Conservation (phyloP, 2,797 vertebrate genomes). For the Lagocephalus sceleratus region DNA sequence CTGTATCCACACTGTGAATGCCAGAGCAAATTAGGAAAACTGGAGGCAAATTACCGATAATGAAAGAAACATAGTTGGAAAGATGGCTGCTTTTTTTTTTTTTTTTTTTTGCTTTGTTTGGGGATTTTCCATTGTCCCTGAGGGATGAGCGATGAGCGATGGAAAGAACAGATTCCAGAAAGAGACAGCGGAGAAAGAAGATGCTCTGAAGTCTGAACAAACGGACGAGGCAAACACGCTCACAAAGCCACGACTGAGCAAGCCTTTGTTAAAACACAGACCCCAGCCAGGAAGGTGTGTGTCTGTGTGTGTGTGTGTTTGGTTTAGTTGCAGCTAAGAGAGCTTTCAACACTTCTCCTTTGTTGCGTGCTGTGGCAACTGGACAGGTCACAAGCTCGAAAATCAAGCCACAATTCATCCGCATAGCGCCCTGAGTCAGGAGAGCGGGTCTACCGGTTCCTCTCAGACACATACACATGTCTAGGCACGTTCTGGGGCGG, state of each 20-base stretch:
- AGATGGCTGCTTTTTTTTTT: too few relatives aligned
- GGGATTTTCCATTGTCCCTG: slow-evolving; percentile 19
- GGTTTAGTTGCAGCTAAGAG: slow-evolving; percentile 35
- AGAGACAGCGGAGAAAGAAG: background rate
- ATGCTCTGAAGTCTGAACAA: slow-evolving; percentile 44
- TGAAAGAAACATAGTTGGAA: slow-evolving; percentile 17
- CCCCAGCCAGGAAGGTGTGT: slow-evolving; percentile 39
- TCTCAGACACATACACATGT: slow-evolving; percentile 56
- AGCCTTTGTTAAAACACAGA: slow-evolving; percentile 69
- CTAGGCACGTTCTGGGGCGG: slow-evolving; percentile 50
- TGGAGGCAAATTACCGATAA: background rate
- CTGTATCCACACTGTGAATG: too few relatives aligned
- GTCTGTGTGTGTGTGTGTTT: slow-evolving; percentile 66
- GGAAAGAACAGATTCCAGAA: background rate
- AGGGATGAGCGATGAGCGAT: too few relatives aligned
- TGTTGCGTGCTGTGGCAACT: slow-evolving; percentile 42
- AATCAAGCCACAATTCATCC: background rate
- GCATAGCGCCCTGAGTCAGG: background rate
- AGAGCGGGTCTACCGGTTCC: slow-evolving; percentile 27
- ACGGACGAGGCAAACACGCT: slow-evolving; percentile 50
- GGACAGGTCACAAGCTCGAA: slow-evolving; percentile 27
- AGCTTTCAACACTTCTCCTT: slow-evolving; percentile 58
- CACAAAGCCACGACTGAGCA: slow-evolving; percentile 54
- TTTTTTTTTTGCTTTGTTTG: slow-evolving; percentile 13
- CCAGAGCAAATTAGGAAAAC: too few relatives aligned